Evolutionary conservation across 2,888 invertebrate species (phyloP).

Genomic region (Caenorhabditis sp.): DNA sequence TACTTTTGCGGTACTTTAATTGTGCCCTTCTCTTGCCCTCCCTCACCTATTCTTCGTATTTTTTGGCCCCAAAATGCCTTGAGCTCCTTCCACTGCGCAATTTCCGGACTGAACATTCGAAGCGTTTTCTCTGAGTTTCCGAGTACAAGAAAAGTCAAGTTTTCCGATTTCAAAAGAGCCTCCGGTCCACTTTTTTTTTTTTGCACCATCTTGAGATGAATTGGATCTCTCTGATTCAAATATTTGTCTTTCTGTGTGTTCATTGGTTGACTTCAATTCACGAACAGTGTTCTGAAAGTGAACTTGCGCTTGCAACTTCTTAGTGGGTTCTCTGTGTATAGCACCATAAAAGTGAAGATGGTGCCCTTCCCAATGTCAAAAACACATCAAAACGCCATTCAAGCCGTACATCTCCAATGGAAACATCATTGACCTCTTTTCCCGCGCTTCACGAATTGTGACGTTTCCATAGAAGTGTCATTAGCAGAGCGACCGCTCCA

Average conservation of each 20-base stretch:
- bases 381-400: slow-evolving; percentile 31
- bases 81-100: slow-evolving; percentile 22
- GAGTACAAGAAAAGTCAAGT: slow-evolving; percentile 14
- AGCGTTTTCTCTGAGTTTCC: slow-evolving; percentile 10
- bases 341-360: neutral
- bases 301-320: too few species aligned
- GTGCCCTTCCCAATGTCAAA: neutral
- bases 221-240: too few species aligned
- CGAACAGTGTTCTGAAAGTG: too few species aligned
- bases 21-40: slow-evolving; percentile 26
- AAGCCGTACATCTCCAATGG: slow-evolving; percentile 6
- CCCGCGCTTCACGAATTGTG: slow-evolving; percentile 18
- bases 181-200: neutral
- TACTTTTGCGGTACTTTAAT: slow-evolving; percentile 31
- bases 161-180: neutral
- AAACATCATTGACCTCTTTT: slow-evolving; percentile 29
- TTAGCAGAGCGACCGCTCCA: slow-evolving; percentile 13
- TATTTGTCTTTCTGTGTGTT: too few species aligned
- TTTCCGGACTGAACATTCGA: slow-evolving; percentile 44
- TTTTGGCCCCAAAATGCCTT: slow-evolving; percentile 29
- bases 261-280: too few species aligned
- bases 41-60: slow-evolving; percentile 32
- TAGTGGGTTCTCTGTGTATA: too few species aligned
- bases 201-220: neutral
- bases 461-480: slow-evolving; percentile 64